Evolutionary conservation across 2,888 invertebrate species (phyloP).

Genomic region (Eledone cirrhosa): DNA sequence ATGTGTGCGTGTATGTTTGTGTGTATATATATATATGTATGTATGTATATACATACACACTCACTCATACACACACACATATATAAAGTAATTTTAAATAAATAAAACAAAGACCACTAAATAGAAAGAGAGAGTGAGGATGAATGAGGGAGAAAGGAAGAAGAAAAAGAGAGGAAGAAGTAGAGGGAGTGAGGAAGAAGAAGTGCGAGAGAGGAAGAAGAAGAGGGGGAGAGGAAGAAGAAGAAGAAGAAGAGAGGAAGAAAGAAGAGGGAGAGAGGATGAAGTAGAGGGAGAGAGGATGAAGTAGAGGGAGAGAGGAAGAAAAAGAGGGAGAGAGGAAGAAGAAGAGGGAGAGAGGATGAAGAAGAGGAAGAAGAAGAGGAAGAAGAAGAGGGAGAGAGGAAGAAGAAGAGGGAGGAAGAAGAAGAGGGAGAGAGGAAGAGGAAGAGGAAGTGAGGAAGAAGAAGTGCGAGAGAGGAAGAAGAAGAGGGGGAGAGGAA

Average conservation of each 20-base stretch:
- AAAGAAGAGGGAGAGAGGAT: background rate
- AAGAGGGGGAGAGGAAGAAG: background rate
- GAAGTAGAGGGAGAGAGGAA: background rate
- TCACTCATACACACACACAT: no score
- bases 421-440: background rate
- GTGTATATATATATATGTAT: no score
- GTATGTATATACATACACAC: no score
- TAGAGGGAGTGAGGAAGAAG: background rate
- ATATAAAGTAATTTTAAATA: background rate
- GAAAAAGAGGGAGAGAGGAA: background rate
- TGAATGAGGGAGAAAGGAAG: background rate
- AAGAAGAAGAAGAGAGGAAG: background rate
- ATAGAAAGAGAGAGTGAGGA: background rate
- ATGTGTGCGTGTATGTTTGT: no score
- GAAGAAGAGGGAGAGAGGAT: background rate
- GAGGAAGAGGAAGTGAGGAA: background rate
- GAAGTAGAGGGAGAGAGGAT: background rate
- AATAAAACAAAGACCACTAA: background rate
- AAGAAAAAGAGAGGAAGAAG: background rate
- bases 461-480: background rate
- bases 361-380: background rate
- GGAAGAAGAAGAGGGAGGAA: background rate
- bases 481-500: background rate
- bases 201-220: no score
- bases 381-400: background rate